Percentiles rank a stretch among this genome's conserved stretches.
Conservation (phyloP, 2,888 invertebrate genomes). For the Quadroppia sp. region DNA sequence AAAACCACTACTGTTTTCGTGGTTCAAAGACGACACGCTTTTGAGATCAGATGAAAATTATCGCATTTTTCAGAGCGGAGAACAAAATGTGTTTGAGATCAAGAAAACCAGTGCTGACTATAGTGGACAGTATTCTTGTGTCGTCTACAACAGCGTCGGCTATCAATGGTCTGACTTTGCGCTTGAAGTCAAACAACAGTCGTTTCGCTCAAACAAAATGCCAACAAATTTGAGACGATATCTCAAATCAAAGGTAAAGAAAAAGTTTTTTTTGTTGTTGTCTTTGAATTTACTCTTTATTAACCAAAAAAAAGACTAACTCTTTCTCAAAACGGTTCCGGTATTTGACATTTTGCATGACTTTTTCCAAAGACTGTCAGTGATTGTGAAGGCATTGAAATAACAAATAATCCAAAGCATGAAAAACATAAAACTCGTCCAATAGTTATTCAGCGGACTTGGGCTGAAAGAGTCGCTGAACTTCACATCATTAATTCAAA, state of each 20-base stretch:
- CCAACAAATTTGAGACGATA: not conserved
- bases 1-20: constrained; percentile 46
- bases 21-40: constrained; percentile 47
- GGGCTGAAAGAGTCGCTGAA: constrained; percentile 41
- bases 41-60: constrained; percentile 16
- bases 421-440: constrained; percentile 29
- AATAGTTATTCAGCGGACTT: constrained; percentile 34
- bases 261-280: not conserved
- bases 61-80: constrained; percentile 36
- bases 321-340: not conserved
- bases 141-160: constrained; percentile 47
- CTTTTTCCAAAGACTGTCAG: constrained; percentile 4
- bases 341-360: not conserved
- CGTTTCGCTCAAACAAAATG: constrained; percentile 1
- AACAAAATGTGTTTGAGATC: constrained; percentile 47
- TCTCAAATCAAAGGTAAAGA: constrained; percentile 1
- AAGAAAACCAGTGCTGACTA: constrained; percentile 49
- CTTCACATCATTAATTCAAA: not conserved
- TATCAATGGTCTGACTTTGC: constrained; percentile 49
- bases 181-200: constrained; percentile 43
- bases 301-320: not conserved
- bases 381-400: not conserved
- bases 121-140: constrained; percentile 52
- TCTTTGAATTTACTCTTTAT: not conserved
- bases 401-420: constrained; percentile 30